These are phyloP conservation scores for Kryptolebias marmoratus DNA, from an alignment of 2,113 vertebrate genomes.

Conservation along the genomic window DNA sequence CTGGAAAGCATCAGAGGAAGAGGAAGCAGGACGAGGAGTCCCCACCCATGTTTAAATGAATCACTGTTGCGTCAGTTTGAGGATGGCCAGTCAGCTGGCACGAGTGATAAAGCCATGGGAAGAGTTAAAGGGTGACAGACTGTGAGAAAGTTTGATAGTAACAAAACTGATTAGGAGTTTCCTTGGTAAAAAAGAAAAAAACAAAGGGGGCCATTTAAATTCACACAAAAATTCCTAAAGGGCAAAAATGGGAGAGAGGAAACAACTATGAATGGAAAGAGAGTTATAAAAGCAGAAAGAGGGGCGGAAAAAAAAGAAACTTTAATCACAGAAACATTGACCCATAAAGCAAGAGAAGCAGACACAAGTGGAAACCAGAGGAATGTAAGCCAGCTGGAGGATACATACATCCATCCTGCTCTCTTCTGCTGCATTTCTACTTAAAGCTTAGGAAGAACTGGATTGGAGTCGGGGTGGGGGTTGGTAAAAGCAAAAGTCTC, in stretches of 20 bases:
- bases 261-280: conserved; percentile 76
- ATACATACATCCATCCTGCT: conserved; percentile 72
- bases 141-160: conserved; percentile 42
- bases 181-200: conserved; percentile 24
- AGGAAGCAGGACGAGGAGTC: conserved; percentile 55
- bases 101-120: conserved; percentile 53
- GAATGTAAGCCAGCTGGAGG: conserved; percentile 79
- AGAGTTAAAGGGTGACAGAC: conserved; percentile 31
- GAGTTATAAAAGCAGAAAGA: conserved; percentile 57
- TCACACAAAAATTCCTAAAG: conserved; percentile 47
- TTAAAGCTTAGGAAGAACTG: conserved; percentile 64
- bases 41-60: conserved; percentile 54
- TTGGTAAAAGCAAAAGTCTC: conserved; percentile 32
- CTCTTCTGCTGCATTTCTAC: conserved; percentile 76
- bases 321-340: conserved; percentile 82
- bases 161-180: conserved; percentile 52
- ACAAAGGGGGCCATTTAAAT: conserved; percentile 56
- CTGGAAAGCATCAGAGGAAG: conserved; percentile 43
- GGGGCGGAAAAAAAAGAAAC: conserved; percentile 50
- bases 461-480: conserved; percentile 28
- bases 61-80: conserved; percentile 55
- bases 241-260: conserved; percentile 39
- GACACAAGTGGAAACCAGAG: conserved; percentile 81
- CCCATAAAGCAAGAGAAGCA: conserved; percentile 78
- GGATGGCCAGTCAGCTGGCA: conserved; percentile 58